Percentiles rank a stretch among this genome's conserved stretches.
phyloP scores from a whole-genome alignment of 2,113 vertebrate species.

The Ceyx cyanopectus region DNA sequence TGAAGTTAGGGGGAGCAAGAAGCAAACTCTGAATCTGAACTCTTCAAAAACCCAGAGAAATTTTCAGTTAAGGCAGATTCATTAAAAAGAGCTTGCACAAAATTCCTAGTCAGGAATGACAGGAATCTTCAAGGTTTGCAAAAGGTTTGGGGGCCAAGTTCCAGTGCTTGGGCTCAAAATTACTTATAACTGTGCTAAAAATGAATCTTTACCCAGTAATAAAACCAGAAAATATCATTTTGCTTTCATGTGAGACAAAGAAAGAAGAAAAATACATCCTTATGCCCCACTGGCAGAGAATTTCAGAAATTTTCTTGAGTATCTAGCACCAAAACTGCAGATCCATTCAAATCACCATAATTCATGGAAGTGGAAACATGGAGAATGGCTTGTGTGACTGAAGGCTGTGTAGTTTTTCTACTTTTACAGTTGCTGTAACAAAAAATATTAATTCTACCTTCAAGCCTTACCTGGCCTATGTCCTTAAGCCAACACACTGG shows the following conservation, averaged over 20 bases:
- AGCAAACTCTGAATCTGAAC: not conserved
- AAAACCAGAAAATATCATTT: not conserved
- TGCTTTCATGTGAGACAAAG: not conserved
- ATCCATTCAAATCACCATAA: not conserved
- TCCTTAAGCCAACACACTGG: not conserved
- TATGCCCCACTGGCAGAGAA: not conserved
- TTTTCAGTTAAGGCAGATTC: not conserved
- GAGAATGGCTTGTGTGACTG: not conserved
- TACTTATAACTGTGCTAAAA: not conserved
- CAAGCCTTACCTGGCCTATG: not conserved
- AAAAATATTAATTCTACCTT: not conserved
- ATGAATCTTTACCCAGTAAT: not conserved
- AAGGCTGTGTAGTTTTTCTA: not conserved
- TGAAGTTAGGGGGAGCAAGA: not conserved
- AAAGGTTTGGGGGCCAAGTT: not conserved
- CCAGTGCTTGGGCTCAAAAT: not conserved
- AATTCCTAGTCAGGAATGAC: not conserved
- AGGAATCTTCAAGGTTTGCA: not conserved
- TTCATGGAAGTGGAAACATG: not conserved
- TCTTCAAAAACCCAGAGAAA: not conserved
- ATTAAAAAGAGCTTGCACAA: not conserved
- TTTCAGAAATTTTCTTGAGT: not conserved
- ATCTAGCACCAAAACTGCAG: not conserved
- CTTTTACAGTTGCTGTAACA: not conserved
- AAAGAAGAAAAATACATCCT: not conserved